These are phyloP conservation scores for Melopsittacus undulatus DNA, from an alignment of 2,797 vertebrate genomes.

Conservation along the genomic window DNA sequence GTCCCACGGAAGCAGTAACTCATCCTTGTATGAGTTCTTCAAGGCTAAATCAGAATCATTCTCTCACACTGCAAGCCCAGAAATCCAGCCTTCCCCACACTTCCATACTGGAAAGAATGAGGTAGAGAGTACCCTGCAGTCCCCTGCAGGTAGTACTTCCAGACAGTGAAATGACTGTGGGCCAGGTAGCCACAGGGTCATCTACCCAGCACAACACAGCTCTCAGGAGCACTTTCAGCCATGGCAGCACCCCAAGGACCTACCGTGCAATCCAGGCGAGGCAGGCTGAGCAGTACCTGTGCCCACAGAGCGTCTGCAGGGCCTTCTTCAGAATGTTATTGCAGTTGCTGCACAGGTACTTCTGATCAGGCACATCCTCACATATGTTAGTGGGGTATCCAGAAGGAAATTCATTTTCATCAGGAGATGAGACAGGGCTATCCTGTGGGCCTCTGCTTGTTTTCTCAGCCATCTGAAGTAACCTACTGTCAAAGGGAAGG, in stretches of 20 bases:
- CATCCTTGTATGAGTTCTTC: neutral
- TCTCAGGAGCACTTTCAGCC: fast-evolving
- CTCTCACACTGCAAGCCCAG: neutral
- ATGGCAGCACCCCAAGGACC: neutral
- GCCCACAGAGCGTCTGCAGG: slow-evolving; percentile 74
- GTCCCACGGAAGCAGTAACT: neutral
- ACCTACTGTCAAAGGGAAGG: neutral
- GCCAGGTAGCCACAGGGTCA: neutral
- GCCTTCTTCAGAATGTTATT: slow-evolving; percentile 77
- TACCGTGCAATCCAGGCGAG: slow-evolving; percentile 81
- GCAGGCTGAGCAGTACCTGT: slow-evolving; percentile 78
- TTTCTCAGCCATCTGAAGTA: slow-evolving; percentile 70
- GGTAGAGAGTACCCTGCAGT: neutral
- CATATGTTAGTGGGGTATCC: slow-evolving; percentile 78
- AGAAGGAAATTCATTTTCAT: slow-evolving; percentile 82
- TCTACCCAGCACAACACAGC: neutral
- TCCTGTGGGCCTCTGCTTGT: slow-evolving; percentile 15
- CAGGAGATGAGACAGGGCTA: slow-evolving; percentile 63
- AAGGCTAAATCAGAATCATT: neutral
- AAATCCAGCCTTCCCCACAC: neutral
- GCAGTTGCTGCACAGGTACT: slow-evolving; percentile 79
- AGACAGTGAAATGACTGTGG: fast-evolving
- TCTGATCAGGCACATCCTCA: slow-evolving; percentile 71
- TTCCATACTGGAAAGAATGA: neutral
- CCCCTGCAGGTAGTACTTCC: too few species aligned